Evolutionary conservation across 2,888 invertebrate species (phyloP).

Genomic region (Drosophila aldrichi): DNA sequence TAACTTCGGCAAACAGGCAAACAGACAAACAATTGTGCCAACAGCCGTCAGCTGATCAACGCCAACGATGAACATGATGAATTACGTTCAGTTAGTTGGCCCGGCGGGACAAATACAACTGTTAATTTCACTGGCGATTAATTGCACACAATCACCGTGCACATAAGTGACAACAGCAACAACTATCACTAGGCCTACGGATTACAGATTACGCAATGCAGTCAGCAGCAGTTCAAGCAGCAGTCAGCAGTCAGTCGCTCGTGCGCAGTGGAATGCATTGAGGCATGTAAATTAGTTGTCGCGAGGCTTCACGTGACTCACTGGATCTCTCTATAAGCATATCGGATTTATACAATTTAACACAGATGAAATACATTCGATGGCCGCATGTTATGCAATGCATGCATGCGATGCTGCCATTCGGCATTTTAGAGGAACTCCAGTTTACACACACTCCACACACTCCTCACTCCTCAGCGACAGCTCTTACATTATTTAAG

Average conservation of each 20-base stretch:
- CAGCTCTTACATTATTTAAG: slow-evolving; percentile 41
- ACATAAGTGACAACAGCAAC: slow-evolving; percentile 30
- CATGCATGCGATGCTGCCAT: slow-evolving; percentile 4
- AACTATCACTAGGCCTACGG: slow-evolving; percentile 28
- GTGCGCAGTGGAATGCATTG: slow-evolving; percentile 69
- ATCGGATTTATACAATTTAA: slow-evolving; percentile 24
- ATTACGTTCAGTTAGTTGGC: slow-evolving; percentile 40
- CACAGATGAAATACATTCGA: slow-evolving; percentile 37
- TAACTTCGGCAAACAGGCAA: slow-evolving; percentile 33
- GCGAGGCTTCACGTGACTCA: slow-evolving; percentile 70
- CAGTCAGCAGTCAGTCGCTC: slow-evolving; percentile 31
- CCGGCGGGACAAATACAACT: slow-evolving; percentile 42
- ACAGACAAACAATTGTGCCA: slow-evolving; percentile 29
- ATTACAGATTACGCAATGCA: slow-evolving; percentile 32
- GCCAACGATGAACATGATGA: slow-evolving; percentile 43
- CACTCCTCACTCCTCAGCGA: slow-evolving; percentile 2
- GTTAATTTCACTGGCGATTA: slow-evolving; percentile 63
- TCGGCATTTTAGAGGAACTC: slow-evolving; percentile 56
- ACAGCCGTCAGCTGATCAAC: slow-evolving; percentile 50
- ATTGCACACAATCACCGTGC: slow-evolving; percentile 46
- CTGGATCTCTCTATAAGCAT: slow-evolving; percentile 22
- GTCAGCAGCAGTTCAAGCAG: slow-evolving; percentile 1
- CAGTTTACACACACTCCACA: background rate
- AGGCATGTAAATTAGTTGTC: slow-evolving; percentile 65
- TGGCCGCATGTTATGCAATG: slow-evolving; percentile 49